Base-by-base conservation (phyloP, 2,113 vertebrate species). In the Oncorhynchus keta region DNA sequence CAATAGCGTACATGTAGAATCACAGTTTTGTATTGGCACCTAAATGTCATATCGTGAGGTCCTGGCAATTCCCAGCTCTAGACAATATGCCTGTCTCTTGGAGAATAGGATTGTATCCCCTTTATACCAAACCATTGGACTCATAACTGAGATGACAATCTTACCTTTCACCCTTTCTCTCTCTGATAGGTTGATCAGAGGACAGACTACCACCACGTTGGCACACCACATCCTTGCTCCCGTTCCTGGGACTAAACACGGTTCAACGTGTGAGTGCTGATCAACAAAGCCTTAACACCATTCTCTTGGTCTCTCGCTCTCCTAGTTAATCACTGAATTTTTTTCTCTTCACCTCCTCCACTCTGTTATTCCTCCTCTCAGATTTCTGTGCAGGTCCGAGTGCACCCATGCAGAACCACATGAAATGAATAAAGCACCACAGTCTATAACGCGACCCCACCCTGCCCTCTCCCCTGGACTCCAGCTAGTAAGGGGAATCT, bases 401-500 rank as follows among this genome's bases (percentile, higher is more conserved):
- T 94, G 95, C 90, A 95, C 95, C 93, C 94, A 99, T 98, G 97
- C 94, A 94, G 95, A 95, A 95, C 95, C 95, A 94, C 95, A 95
- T 97, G 97, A 98, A 97, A 99, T 98, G 97, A 99, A 98, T 95
- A 99, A 98, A 97, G 95, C 96, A 94, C 96, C 96, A 94, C 97
- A 99, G 93, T 94, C 97, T 95, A 95, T 96, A 96, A 95, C 95
- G 90, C 96, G 95, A 95, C 91, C 93, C 93, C 95, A 95, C 77
- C 91, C 96, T 81, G 92, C 92, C 93, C 94, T 95, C 82, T 97
- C 97, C 95, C 97, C 97, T 0, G 97, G 95, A 93, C 94, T 98
- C 82, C 93, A 96, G 87, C 97, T 98, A 97, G 97, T 99, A 95
- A 93, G 66, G 3, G 26, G 24, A 66, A 68, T 32, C 16, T 30